Base-by-base conservation (phyloP, 2,113 vertebrate genomes). In the Tautogolabrus adspersus region DNA sequence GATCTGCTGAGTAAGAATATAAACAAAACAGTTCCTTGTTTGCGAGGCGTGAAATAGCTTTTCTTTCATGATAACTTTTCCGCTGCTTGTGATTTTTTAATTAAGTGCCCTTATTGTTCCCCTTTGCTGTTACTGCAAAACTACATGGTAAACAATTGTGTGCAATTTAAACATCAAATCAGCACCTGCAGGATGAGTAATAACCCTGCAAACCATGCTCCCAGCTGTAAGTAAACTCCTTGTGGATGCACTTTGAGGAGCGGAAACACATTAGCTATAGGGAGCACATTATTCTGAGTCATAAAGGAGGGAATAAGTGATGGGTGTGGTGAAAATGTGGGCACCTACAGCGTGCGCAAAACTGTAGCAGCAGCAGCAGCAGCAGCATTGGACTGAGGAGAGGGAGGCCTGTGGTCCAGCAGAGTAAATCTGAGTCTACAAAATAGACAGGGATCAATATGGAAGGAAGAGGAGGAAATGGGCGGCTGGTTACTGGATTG, bases 251-350 rank as follows among this genome's bases (percentile, higher is more conserved):
- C 66, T 44, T 55, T 26, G 58, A 77, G 72, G 51, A 73, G 68
- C 19, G 64, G 46, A 56, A 62, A 47, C 76, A 38, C 56, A 75
- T 82, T 73, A 85, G 59, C n/a, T 12, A n/a, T 54, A 61, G 68
- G 0, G 55, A 51, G 52, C 61, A 51, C 82, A 87, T 89, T 86
- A 80, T 72, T 83, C 44, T 67, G 74, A 80, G 69, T 67, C 60
- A 26, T 34, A 82, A 66, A 55, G 74, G 70, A 64, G 69, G 89
- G 90, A 93, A 92, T 59, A 77, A 65, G 87, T 94, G 88, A 87
- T 26, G 84, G 85, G 92, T 87, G 91, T 87, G 84, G 74, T 59
- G 15, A n/a, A 59, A 68, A 76, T 46, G 67, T 68, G 44, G 37
- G 67, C 80, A 79, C 81, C 72, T 66, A 65, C 71, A 56, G 66